phyloP scores from a whole-genome alignment of 2,113 vertebrate species.

The Cygnus buccinator region DNA sequence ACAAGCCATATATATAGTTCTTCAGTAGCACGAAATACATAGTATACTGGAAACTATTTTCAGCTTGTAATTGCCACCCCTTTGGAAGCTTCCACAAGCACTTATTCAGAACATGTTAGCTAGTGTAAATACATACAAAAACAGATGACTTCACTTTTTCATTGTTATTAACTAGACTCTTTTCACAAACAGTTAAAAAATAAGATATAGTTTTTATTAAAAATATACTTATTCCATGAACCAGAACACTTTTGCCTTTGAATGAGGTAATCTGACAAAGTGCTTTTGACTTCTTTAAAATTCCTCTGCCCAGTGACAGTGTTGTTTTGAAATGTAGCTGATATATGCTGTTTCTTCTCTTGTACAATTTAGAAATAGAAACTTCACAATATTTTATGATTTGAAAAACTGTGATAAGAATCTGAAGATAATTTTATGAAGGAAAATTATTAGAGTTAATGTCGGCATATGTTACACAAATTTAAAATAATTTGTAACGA shows the following conservation, averaged over 20 bases:
- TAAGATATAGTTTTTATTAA: not conserved
- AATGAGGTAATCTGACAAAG: not conserved
- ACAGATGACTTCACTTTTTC: not conserved
- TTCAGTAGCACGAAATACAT: not conserved
- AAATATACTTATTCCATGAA: not conserved
- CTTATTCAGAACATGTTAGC: not conserved
- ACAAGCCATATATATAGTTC: fast-evolving
- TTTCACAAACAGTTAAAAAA: not conserved
- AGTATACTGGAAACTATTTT: not conserved
- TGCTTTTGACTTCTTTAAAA: not conserved
- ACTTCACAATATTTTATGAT: not conserved
- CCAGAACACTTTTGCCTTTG: not conserved
- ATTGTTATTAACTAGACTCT: not conserved
- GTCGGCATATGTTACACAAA: not conserved
- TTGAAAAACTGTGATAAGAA: not conserved
- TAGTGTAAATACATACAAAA: not conserved
- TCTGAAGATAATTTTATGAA: not conserved
- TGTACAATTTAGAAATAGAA: not conserved
- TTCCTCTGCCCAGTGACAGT: not conserved
- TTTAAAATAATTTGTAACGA: not conserved
- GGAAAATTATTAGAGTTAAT: not conserved
- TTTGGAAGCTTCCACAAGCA: not conserved
- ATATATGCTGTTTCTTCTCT: not conserved
- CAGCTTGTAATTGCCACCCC: not conserved
- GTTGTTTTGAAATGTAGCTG: not conserved